Percentiles rank a stretch among this genome's conserved stretches.
Conservation (phyloP, 2,797 vertebrate species). For the Melanotaenia maccullochi region DNA sequence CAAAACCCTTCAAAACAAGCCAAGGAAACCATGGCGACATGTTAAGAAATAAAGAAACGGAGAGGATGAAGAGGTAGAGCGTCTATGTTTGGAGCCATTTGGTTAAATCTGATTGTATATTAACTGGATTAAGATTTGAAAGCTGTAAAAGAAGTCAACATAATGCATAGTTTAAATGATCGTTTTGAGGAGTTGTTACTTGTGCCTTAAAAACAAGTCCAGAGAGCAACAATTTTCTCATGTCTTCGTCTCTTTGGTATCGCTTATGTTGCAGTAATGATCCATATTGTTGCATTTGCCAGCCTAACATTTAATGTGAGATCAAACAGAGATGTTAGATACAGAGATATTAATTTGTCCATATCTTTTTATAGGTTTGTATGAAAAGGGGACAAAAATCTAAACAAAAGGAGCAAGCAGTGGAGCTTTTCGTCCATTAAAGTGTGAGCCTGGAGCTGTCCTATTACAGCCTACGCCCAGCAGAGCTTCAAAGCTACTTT, state of each 20-base stretch:
- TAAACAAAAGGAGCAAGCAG: constrained; percentile 46
- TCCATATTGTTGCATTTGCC: constrained; percentile 22
- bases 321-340: constrained; percentile 36
- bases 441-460: constrained; percentile 42
- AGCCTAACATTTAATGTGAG: constrained; percentile 38
- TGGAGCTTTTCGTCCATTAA: constrained; percentile 46
- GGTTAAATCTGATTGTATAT: constrained; percentile 69
- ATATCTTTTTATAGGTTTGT: constrained; percentile 55
- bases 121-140: constrained; percentile 76
- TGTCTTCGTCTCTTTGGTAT: constrained; percentile 16
- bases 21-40: constrained; percentile 52
- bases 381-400: constrained; percentile 64
- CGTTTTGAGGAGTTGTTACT: constrained; percentile 50
- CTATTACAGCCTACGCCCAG: constrained; percentile 51
- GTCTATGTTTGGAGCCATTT: constrained; percentile 60
- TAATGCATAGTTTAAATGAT: constrained; percentile 54
- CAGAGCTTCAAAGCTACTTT: constrained; percentile 76
- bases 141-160: constrained; percentile 60
- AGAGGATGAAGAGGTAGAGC: constrained; percentile 28
- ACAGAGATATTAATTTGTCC: constrained; percentile 51
- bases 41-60: constrained; percentile 33
- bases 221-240: constrained; percentile 6
- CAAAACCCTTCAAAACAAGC: constrained; percentile 29
- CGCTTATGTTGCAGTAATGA: constrained; percentile 23
- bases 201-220: constrained; percentile 37